Base-by-base conservation (phyloP, 2,888 invertebrate species). In the Tinea semifulvella region DNA sequence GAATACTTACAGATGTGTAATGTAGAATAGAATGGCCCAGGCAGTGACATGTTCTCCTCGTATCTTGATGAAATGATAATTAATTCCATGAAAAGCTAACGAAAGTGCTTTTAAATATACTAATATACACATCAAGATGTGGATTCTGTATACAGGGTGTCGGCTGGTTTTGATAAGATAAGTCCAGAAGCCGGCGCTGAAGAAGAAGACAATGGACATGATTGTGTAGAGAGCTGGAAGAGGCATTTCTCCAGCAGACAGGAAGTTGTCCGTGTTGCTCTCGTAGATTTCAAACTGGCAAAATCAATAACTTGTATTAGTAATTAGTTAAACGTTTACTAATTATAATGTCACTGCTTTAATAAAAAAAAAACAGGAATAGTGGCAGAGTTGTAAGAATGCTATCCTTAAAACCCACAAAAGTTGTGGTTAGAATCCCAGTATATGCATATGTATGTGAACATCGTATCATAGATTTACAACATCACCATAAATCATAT, bases 231-330 rank as follows among this genome's bases (percentile, higher is more conserved):
- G 73, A 0, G 91, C 88, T 0, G 98, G 98, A 22, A 98, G 76
- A 0, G 97, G 97, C 88, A 98, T 96, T 73, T 98, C 96, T 1
- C 98, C 98, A 1, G 97, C 98, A 1, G 97, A 96, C 25, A 98
- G 73, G 60, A 88, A 98, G 65, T 93, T 96, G 25, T 88, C 88
- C 43, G 84, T 84, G 61, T 96, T 94, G 57, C 89, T 91, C 65
- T 96, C 96, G 53, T 89, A 90, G 50, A 98, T 91, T 64, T 91
- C 87, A 51, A 96, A 85, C 94, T 95, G 64, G n/a, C n/a, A n/a
- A n/a, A n/a, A n/a, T n/a, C n/a, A n/a, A n/a, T n/a, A n/a, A n/a
- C n/a, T n/a, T n/a, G n/a, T n/a, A n/a, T n/a, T n/a, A n/a, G n/a
- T n/a, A n/a, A n/a, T n/a, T n/a, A n/a, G n/a, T n/a, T n/a, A n/a